Percentiles rank a stretch among this genome's conserved stretches.
Evolutionary conservation across 2,113 vertebrate species (phyloP).

Genomic region (Amblyopsis rosae): DNA sequence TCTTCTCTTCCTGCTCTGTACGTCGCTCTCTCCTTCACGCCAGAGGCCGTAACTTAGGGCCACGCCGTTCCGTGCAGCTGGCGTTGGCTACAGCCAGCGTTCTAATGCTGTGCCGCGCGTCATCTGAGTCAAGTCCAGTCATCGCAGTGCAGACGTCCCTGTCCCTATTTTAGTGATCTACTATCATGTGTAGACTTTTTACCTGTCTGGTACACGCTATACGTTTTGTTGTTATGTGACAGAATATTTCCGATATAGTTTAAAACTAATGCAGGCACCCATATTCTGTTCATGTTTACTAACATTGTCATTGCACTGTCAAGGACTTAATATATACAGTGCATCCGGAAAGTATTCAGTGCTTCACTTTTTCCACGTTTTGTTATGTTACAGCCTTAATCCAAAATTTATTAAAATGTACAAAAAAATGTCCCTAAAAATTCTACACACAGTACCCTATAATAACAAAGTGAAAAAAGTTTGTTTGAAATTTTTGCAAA

Average conservation of each 20-base stretch:
- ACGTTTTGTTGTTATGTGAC: background rate
- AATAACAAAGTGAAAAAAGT: no score
- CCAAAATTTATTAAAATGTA: no score
- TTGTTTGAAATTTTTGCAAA: no score
- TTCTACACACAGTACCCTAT: no score
- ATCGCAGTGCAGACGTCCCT: slow-evolving; percentile 10
- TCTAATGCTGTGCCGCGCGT: slow-evolving; percentile 23
- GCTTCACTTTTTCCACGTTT: no score
- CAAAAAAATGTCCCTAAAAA: no score
- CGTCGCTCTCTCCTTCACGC: slow-evolving; percentile 47
- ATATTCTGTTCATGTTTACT: background rate
- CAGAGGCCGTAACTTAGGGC: slow-evolving; percentile 55
- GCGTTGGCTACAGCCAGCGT: slow-evolving; percentile 38
- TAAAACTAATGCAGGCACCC: background rate
- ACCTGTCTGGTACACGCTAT: background rate
- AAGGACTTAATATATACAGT: background rate
- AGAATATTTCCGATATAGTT: background rate
- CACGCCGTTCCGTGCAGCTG: slow-evolving; percentile 48
- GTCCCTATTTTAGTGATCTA: background rate
- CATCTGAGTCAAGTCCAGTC: slow-evolving; percentile 18
- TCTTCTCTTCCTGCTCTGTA: slow-evolving; percentile 45
- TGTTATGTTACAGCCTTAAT: no score
- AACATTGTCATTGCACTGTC: slow-evolving; percentile 15
- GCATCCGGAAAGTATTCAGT: no score
- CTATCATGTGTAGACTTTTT: background rate